These are phyloP conservation scores for Amphipoea lucens DNA, from an alignment of 2,888 invertebrate species.

Conservation along the genomic window DNA sequence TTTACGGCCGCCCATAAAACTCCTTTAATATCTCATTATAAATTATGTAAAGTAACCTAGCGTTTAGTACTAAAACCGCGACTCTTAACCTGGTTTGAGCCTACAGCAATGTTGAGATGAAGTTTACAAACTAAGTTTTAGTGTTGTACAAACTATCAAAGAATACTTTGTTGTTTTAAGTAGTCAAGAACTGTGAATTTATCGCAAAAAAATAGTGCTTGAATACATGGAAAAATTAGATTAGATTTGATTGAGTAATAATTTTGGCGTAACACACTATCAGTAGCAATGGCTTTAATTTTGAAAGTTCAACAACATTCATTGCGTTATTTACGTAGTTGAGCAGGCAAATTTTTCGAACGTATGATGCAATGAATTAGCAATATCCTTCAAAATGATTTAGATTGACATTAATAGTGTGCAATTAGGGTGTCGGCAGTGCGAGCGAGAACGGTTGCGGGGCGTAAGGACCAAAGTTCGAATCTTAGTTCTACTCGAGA, in stretches of 20 bases:
- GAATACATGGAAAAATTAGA: too few relatives aligned
- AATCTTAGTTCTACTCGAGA: neutral
- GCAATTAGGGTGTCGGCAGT: too few relatives aligned
- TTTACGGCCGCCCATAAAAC: constrained; percentile 66
- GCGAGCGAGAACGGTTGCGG: too few relatives aligned
- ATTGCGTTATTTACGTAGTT: neutral
- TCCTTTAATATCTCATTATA: constrained; percentile 68
- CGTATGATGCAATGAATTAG: too few relatives aligned
- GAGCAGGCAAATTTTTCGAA: neutral
- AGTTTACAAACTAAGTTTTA: constrained; percentile 10
- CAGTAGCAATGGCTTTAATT: neutral
- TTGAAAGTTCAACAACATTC: neutral
- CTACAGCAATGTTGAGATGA: constrained; percentile 13
- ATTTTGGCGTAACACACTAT: neutral
- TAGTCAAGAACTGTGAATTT: neutral
- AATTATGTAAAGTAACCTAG: constrained; percentile 65
- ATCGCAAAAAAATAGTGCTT: neutral
- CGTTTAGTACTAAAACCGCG: constrained; percentile 43
- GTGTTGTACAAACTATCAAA: neutral
- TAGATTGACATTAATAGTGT: too few relatives aligned
- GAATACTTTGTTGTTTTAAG: neutral
- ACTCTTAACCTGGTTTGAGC: constrained; percentile 7
- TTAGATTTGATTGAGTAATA: too few relatives aligned
- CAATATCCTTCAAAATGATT: neutral
- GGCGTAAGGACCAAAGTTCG: constrained; percentile 5